Evolutionary conservation across 2,797 vertebrate species (phyloP).

Genomic region (Rhinogobio ventralis): DNA sequence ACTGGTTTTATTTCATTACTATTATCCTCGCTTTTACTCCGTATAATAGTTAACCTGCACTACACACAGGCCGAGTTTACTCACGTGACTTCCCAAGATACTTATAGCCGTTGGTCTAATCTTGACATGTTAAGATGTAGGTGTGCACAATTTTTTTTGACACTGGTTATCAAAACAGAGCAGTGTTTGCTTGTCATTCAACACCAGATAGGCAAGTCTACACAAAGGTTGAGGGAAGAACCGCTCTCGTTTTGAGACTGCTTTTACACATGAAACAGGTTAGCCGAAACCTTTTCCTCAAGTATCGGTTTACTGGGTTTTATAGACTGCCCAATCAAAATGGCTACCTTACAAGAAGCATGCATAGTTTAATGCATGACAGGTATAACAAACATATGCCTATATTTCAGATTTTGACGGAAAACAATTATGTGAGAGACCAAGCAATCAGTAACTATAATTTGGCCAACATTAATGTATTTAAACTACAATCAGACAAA

Average conservation of each 20-base stretch:
- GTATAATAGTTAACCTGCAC: not conserved
- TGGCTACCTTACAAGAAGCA: not conserved
- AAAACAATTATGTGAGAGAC: not conserved
- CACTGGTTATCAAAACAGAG: slow-evolving; percentile 36
- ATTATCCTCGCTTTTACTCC: no score
- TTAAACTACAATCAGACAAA: not conserved
- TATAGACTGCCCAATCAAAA: not conserved
- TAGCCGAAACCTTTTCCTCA: slow-evolving; percentile 13
- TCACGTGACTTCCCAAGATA: not conserved
- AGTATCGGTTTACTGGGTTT: not conserved
- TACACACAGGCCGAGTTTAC: not conserved
- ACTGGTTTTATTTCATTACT: not conserved
- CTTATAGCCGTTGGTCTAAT: slow-evolving; percentile 14
- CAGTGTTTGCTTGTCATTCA: slow-evolving; percentile 18
- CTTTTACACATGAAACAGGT: slow-evolving; percentile 20
- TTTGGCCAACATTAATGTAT: not conserved
- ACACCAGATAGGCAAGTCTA: slow-evolving; percentile 42
- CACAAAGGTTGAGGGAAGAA: slow-evolving; percentile 16
- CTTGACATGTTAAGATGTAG: slow-evolving; percentile 3
- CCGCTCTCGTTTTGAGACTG: not conserved
- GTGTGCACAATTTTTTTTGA: not conserved
- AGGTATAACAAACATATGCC: not conserved
- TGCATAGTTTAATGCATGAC: not conserved
- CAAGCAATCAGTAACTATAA: not conserved
- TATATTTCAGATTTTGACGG: not conserved